phyloP scores from a whole-genome alignment of 2,113 vertebrate genomes.

The Nyctibius bracteatus region DNA sequence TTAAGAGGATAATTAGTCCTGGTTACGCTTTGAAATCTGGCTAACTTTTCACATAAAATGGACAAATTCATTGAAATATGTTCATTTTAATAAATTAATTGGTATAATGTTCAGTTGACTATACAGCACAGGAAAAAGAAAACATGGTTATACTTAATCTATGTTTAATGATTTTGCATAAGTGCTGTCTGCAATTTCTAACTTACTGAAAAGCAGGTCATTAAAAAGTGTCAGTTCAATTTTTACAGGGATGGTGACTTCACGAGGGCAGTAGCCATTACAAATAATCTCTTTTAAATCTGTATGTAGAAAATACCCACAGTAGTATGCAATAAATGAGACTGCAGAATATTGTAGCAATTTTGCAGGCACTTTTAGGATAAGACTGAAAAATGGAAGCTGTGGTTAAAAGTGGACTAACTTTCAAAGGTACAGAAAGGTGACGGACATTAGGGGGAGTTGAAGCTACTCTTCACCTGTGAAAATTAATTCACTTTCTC shows the following conservation, averaged over 20 bases:
- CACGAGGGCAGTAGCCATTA: conserved; percentile 44
- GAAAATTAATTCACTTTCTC: not conserved
- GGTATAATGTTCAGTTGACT: conserved; percentile 41
- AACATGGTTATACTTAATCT: conserved; percentile 76
- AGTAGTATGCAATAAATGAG: not conserved
- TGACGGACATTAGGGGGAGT: not conserved
- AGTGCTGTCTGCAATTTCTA: conserved; percentile 63
- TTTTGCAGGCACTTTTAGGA: not conserved
- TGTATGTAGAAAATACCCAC: conserved; percentile 33
- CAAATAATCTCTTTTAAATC: conserved; percentile 47
- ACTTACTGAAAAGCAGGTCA: conserved; percentile 48
- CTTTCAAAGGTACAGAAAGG: not conserved
- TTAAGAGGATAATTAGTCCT: conserved; percentile 60
- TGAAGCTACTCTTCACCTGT: not conserved
- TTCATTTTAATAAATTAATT: conserved; percentile 63
- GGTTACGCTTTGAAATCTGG: conserved; percentile 54
- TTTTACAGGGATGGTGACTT: conserved; percentile 57
- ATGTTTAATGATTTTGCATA: conserved; percentile 66
- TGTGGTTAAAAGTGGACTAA: not conserved
- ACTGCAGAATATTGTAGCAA: not conserved
- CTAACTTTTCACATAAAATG: conserved; percentile 28
- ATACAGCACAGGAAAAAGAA: conserved; percentile 52
- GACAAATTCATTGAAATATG: conserved; percentile 37
- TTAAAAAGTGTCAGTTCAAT: conserved; percentile 63
- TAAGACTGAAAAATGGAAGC: not conserved